Conservation (phyloP, 2,797 vertebrate species). For the Microhierax caerulescens region DNA sequence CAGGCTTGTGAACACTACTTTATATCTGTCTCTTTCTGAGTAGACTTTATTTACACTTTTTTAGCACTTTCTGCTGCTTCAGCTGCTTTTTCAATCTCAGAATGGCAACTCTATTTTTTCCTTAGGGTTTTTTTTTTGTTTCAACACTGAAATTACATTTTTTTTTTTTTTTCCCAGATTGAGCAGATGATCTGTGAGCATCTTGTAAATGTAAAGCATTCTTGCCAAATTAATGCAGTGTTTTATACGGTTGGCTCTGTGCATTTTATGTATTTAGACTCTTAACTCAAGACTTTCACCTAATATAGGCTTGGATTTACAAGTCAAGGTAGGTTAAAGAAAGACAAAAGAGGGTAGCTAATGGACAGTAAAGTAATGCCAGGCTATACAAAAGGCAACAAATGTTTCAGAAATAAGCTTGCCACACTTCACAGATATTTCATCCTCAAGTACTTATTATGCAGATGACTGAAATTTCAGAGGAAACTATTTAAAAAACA, state of each 20-base stretch:
- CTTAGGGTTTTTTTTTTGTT: not conserved
- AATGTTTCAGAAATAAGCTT: conserved; percentile 28
- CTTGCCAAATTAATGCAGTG: conserved; percentile 42
- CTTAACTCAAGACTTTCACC: not conserved
- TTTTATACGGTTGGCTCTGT: not conserved
- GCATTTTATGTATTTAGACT: conserved; percentile 38
- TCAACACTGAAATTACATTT: not conserved
- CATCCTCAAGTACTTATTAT: conserved; percentile 31
- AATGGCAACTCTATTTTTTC: not conserved
- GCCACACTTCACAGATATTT: conserved; percentile 36
- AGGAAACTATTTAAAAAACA: conserved; percentile 18
- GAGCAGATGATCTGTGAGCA: conserved; percentile 7
- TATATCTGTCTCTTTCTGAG: not conserved
- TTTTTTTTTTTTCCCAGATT: not conserved
- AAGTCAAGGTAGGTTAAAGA: conserved; percentile 38
- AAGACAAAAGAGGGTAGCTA: conserved; percentile 37
- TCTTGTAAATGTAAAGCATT: not conserved
- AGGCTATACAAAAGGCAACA: not conserved
- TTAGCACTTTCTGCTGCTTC: not conserved
- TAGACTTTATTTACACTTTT: not conserved
- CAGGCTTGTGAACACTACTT: not conserved
- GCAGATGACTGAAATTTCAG: conserved; percentile 57
- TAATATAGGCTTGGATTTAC: conserved; percentile 1
- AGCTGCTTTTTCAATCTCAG: not conserved
- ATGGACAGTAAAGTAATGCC: conserved; percentile 12